Evolutionary conservation across 2,113 vertebrate species (phyloP).

Genomic region (Tichodroma muraria): DNA sequence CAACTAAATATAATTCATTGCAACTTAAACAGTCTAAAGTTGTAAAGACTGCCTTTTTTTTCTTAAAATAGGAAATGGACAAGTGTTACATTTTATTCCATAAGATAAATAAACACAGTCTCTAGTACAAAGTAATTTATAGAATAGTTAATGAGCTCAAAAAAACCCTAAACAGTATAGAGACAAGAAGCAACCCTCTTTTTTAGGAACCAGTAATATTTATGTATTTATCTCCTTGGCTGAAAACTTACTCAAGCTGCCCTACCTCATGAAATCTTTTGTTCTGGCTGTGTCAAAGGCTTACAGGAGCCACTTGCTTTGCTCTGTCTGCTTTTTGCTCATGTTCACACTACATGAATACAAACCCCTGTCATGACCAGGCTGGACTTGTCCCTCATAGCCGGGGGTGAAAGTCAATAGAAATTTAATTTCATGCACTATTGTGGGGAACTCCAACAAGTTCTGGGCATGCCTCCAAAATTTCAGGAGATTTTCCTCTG

Average conservation of each 20-base stretch:
- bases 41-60: not conserved
- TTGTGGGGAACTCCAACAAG: too few species aligned
- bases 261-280: not conserved
- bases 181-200: not conserved
- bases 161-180: not conserved
- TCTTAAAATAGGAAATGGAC: not conserved
- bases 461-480: not conserved
- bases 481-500: not conserved
- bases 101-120: not conserved
- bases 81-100: not conserved
- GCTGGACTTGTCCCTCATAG: not conserved
- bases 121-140: not conserved
- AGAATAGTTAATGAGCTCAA: not conserved
- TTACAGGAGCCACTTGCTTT: not conserved
- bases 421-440: too few species aligned
- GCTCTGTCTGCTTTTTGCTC: not conserved
- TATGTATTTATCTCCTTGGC: not conserved
- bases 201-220: not conserved
- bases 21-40: not conserved
- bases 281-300: not conserved
- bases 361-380: not conserved
- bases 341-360: not conserved
- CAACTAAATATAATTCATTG: not conserved
- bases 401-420: not conserved
- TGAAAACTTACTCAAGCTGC: not conserved